Base-by-base conservation (phyloP, 2,888 invertebrate genomes). In the Philaethria dido region DNA sequence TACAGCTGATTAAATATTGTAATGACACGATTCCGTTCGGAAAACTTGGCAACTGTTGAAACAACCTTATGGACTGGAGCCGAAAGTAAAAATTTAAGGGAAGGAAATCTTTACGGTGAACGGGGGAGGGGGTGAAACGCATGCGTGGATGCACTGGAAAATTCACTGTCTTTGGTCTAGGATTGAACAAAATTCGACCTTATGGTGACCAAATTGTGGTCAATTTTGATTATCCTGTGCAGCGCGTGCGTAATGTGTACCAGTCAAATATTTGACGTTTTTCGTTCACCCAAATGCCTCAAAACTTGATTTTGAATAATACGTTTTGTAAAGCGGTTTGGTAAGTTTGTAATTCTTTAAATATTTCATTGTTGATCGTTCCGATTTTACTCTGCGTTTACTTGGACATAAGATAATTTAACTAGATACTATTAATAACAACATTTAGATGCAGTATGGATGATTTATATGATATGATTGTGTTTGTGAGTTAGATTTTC, bases 1-100 rank as follows among this genome's bases (percentile, higher is more conserved):
- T 80, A 86, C 92, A 92, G 91, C 92, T 92, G 92, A 88, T 89
- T 82, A 89, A 86, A 89, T 81, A 86, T 74, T 75, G 80, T 74
- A 78, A 77, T 75, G 82, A 84, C 79, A 88, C 73, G 78, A 85
- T 87, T 81, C 85, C 77, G 82, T 77, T 52, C 52, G 52, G 52
- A 52, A 44, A 62, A 25, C 16, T 69, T 11, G 48, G 52, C 22
- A 42, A 67, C 76, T 69, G 69, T 79, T 69, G 79, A 84, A 87
- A 75, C 74, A 77, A 84, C 88, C 84, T 85, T 88, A 88, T 71
- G 72, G 69, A 59, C 69, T 74, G 74, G 69, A 68, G 57, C 62
- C 69, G 81, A 86, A 82, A 86, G 85, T 75, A 73, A 73, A 72
- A 73, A 67, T 69, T 66, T 59, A 48, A 60, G 20, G 52, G 45